A percentile compares a stretch with the other conserved stretches of the same genome.
Evolutionary conservation across 2,888 invertebrate genomes (phyloP).

Genomic region (Stenodema calcarata): DNA sequence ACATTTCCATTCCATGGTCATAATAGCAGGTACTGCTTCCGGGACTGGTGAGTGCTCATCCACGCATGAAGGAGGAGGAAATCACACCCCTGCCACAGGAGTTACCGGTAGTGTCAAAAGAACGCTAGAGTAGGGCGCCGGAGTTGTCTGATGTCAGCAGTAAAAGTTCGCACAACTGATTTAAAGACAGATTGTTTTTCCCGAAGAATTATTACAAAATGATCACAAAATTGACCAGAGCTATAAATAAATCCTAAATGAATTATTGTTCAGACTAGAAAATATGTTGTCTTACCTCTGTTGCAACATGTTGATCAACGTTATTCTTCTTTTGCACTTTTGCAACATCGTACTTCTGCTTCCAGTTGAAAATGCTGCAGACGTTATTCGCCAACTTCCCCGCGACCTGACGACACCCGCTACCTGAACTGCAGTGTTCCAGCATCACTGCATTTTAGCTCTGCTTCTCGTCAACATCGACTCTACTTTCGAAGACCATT

Average conservation of each 20-base stretch:
- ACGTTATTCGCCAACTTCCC: conserved; percentile 73
- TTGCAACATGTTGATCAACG: conserved; percentile 47
- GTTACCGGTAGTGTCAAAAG: not conserved
- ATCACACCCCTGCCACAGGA: not conserved
- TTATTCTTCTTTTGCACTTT: conserved; percentile 69
- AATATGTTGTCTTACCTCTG: not conserved
- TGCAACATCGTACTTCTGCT: conserved; percentile 81
- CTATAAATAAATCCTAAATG: too few species aligned
- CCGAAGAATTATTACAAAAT: too few species aligned
- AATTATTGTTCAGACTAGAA: too few species aligned
- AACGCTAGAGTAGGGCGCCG: too few species aligned
- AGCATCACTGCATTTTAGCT: conserved; percentile 58
- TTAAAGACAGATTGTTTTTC: too few species aligned
- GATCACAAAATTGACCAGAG: too few species aligned
- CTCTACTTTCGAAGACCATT: not conserved
- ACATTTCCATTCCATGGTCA: not conserved
- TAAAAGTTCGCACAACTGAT: too few species aligned
- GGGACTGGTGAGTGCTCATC: not conserved
- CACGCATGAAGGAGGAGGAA: not conserved
- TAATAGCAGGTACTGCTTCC: not conserved
- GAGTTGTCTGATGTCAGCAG: too few species aligned
- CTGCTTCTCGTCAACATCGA: not conserved
- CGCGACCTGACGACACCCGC: conserved; percentile 76
- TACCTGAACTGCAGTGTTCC: conserved; percentile 55
- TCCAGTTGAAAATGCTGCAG: conserved; percentile 71